Evolutionary conservation across 2,797 vertebrate species (phyloP).

Genomic region (Enteromius mattozi): DNA sequence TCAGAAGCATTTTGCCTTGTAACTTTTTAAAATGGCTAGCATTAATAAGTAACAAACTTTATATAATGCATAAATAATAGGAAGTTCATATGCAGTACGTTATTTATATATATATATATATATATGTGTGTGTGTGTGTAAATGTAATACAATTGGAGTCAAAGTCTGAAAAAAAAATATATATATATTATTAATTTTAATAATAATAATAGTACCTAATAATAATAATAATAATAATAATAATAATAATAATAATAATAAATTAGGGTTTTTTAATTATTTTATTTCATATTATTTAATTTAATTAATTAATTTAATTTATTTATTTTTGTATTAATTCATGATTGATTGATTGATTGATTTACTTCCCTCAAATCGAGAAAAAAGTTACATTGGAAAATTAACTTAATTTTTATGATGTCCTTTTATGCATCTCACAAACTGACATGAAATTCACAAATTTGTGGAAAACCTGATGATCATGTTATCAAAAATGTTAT

Average conservation of each 20-base stretch:
- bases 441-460: slow-evolving; percentile 1
- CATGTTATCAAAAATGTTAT: not conserved
- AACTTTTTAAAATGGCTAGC: not conserved
- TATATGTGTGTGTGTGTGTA: no score
- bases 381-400: not conserved
- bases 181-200: not conserved
- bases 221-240: no score
- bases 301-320: no score
- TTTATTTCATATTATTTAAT: not conserved
- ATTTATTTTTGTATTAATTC: not conserved
- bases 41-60: slow-evolving; percentile 2
- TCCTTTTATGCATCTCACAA: no score
- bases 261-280: no score
- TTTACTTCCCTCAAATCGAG: not conserved
- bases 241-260: no score
- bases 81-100: not conserved
- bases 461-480: not conserved
- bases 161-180: not conserved
- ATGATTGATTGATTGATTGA: no score
- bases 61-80: not conserved
- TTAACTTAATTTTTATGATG: not conserved
- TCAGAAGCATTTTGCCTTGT: slow-evolving; percentile 34
- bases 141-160: no score
- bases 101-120: no score
- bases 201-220: no score